phyloP scores from a whole-genome alignment of 2,797 vertebrate genomes.

The Dipus sagitta region DNA sequence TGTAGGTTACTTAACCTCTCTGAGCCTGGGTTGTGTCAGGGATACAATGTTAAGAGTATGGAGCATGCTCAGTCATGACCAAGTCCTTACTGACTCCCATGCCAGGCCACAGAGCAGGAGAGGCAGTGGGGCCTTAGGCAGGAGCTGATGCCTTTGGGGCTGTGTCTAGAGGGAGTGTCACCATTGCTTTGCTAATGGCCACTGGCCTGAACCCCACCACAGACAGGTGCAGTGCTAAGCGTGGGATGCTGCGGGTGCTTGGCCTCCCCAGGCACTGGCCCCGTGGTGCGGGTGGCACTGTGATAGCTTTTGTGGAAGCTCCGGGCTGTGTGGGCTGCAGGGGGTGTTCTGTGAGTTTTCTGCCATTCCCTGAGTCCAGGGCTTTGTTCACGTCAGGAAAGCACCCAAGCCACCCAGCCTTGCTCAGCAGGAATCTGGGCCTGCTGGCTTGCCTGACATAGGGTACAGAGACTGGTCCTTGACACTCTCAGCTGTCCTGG shows the following conservation, averaged over 20 bases:
- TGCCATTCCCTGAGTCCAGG: neutral
- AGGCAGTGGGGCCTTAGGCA: neutral
- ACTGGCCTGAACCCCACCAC: neutral
- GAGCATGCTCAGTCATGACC: neutral
- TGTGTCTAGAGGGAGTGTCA: neutral
- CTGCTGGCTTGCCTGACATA: neutral
- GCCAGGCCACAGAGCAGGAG: neutral
- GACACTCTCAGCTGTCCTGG: neutral
- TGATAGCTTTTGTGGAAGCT: neutral
- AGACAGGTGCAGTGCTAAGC: too few species aligned
- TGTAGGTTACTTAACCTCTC: neutral
- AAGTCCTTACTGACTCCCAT: neutral
- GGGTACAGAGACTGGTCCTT: neutral
- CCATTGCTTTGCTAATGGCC: neutral
- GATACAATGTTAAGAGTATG: fast-evolving
- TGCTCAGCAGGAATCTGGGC: neutral
- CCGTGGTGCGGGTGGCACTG: too few species aligned
- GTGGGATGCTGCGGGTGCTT: neutral
- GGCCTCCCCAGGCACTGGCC: neutral
- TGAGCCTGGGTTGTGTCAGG: neutral
- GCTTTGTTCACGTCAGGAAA: too few species aligned
- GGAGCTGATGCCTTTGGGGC: neutral
- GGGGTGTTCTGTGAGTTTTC: neutral
- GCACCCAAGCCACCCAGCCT: neutral
- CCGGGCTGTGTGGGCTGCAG: neutral